Base-by-base conservation (phyloP, 2,113 vertebrate genomes). In the Heterocephalus glaber region DNA sequence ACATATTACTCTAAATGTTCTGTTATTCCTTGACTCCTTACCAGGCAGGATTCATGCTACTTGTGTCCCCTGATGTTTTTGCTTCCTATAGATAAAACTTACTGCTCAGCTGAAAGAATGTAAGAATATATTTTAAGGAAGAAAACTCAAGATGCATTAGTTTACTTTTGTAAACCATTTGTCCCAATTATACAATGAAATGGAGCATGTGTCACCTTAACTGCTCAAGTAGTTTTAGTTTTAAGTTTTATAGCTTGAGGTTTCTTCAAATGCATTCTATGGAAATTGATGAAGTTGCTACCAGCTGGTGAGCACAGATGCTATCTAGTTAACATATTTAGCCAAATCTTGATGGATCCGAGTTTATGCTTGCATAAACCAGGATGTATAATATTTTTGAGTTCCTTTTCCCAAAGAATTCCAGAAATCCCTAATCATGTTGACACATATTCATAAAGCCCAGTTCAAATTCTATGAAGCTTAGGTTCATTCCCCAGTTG, bases 291-390 rank as follows among this genome's bases (percentile, higher is more conserved):
- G 28, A 90, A 95, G 90, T 44, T 44, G 38, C 54, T 89, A 77
- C 41, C 68, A 92, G 92, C 94, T 96, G 92, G 87, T 95, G 74
- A 90, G 66, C 74, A 74, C 86, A 84, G 83, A 94, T 89, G 82
- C 89, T 79, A 66, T 83, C 86, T 92, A 92, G 89, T 92, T 96
- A 87, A 85, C 24, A 86, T 81, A 92, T 47, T 97, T 95, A 95
- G 87, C 84, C 94, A 92, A 91, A 94, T 84, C 60, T 87, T 90
- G 89, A 74, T 72, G 54, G 90, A 92, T 90, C 60, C 65, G 94
- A 84, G 89, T 92, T 87, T 92, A 80, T 41, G 92, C 94, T 93
- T 95, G 13, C 41, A 87, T 88, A 85, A 95, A 60, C n/a, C 56
- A 88, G n/a, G 85, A 87, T 82, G 47, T 88, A 60, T 38, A 91